These are phyloP conservation scores for Babylonia areolata DNA, from an alignment of 1,140 invertebrate genomes.

Conservation along the genomic window DNA sequence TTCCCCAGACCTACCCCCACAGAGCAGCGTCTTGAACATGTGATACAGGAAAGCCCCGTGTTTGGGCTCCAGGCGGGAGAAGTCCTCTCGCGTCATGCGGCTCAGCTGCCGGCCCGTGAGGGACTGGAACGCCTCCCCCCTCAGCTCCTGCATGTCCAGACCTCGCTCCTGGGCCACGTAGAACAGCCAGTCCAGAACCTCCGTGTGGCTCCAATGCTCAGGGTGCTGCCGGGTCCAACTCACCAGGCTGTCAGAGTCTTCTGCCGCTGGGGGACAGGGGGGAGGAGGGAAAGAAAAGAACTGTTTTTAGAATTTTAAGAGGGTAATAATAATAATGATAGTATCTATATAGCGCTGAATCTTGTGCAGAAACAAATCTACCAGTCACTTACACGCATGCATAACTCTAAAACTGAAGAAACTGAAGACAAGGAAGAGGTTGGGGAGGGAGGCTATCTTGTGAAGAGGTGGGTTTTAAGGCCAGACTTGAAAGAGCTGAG, in stretches of 20 bases:
- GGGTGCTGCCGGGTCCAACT: conserved; percentile 65
- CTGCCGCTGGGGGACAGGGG: too few species aligned
- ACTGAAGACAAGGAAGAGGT: too few species aligned
- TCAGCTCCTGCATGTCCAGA: conserved; percentile 60
- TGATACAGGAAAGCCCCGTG: conserved; percentile 63
- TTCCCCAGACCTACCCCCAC: conserved; percentile 41
- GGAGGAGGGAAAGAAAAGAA: too few species aligned
- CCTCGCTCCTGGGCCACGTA: conserved; percentile 56
- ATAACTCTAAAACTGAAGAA: too few species aligned
- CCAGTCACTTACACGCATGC: too few species aligned
- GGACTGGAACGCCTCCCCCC: conserved; percentile 68
- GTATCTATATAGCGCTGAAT: too few species aligned
- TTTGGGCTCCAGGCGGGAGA: conserved; percentile 59
- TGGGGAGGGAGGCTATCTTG: too few species aligned
- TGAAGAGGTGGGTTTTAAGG: too few species aligned
- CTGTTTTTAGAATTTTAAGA: too few species aligned
- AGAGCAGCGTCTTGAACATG: conserved; percentile 53
- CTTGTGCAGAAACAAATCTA: too few species aligned
- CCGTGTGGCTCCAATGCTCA: conserved; percentile 59
- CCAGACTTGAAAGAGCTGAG: too few species aligned
- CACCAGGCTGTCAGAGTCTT: conserved; percentile 16
- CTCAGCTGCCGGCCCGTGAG: conserved; percentile 64
- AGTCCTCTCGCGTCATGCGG: conserved; percentile 63
- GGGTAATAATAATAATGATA: too few species aligned
- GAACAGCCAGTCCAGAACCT: conserved; percentile 69